A percentile compares a stretch with the other conserved stretches of the same genome.
phyloP scores from a whole-genome alignment of 2,113 vertebrate species.

The Myrmecophaga tridactyla region DNA sequence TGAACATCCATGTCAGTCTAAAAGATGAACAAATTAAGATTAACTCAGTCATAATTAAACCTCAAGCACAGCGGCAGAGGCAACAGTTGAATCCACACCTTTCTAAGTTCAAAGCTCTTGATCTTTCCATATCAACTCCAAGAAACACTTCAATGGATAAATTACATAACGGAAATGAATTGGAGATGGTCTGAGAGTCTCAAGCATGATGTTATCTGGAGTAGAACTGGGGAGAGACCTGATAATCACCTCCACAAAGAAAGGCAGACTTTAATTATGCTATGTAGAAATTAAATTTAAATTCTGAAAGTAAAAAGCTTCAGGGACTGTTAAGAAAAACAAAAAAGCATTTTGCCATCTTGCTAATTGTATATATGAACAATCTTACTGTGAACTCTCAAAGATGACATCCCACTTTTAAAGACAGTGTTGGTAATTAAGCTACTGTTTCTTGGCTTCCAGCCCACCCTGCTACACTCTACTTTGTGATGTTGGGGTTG shows the following conservation, averaged over 20 bases:
- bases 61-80: not conserved
- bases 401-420: not conserved
- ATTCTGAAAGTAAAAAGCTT: slow-evolving; percentile 3
- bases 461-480: not conserved
- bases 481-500: not conserved
- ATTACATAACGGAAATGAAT: not conserved
- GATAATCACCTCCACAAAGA: not conserved
- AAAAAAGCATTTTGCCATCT: not conserved
- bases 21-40: not conserved
- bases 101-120: not conserved
- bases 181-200: not conserved
- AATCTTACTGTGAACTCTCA: not conserved
- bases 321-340: not conserved
- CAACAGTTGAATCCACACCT: not conserved
- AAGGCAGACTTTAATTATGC: not conserved
- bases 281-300: slow-evolving; percentile 20
- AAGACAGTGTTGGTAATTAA: not conserved
- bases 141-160: not conserved
- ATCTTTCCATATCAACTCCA: not conserved
- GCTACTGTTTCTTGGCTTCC: not conserved
- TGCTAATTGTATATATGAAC: slow-evolving; percentile 4
- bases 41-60: not conserved
- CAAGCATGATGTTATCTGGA: not conserved
- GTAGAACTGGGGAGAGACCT: not conserved
- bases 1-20: not conserved